These are phyloP conservation scores for Drosophila greeni DNA, from an alignment of 2,888 invertebrate genomes.

Conservation along the genomic window DNA sequence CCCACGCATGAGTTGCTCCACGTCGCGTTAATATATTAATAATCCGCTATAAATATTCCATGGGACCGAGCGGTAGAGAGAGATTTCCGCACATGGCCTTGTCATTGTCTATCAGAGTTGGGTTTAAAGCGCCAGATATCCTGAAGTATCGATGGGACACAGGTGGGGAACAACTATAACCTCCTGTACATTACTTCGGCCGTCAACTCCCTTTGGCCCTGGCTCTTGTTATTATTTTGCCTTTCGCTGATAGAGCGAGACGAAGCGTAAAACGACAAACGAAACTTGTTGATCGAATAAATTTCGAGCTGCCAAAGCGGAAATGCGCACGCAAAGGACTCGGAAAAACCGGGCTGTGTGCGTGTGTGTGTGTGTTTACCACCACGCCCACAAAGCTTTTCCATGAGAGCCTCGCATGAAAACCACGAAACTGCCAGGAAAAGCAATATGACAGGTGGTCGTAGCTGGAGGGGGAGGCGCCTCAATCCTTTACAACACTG, in stretches of 20 bases:
- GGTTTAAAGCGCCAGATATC: constrained; percentile 8
- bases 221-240: constrained; percentile 42
- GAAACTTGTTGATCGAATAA: constrained; percentile 72
- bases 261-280: constrained; percentile 68
- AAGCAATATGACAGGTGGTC: constrained; percentile 48
- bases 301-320: constrained; percentile 63
- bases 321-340: constrained; percentile 63
- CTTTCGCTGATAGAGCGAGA: constrained; percentile 57
- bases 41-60: constrained; percentile 63
- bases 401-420: constrained; percentile 26
- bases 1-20: constrained; percentile 61
- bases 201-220: not conserved
- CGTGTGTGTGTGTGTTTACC: constrained; percentile 37
- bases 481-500: constrained; percentile 61
- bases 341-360: constrained; percentile 13
- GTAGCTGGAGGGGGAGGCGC: constrained; percentile 8
- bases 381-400: constrained; percentile 53
- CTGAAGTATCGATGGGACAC: not conserved
- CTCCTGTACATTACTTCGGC: not conserved
- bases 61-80: constrained; percentile 12
- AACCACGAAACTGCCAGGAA: constrained; percentile 49
- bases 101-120: constrained; percentile 16
- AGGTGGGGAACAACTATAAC: not conserved
- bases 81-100: constrained; percentile 35
- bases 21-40: constrained; percentile 59